Percentiles rank a stretch among this genome's conserved stretches.
Evolutionary conservation across 1,140 invertebrate species (phyloP).

Genomic region (Frieseomelitta varia): DNA sequence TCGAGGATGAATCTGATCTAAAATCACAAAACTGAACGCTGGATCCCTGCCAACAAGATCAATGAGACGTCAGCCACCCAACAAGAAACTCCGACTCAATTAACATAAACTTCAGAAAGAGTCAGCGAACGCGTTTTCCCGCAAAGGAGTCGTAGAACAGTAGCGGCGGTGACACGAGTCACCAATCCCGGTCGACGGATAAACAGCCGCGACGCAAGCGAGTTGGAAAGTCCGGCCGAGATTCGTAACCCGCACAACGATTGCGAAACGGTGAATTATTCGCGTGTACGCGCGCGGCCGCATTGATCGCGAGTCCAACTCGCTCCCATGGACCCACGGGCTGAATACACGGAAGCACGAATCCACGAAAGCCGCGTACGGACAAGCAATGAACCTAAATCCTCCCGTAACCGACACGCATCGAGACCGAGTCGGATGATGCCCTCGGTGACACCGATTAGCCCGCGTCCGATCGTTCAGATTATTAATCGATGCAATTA

Average conservation of each 20-base stretch:
- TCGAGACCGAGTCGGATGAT: not conserved
- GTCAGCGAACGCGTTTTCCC: not conserved
- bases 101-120: not conserved
- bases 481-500: constrained; percentile 75
- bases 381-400: constrained; percentile 29
- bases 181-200: not conserved
- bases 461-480: constrained; percentile 38
- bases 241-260: constrained; percentile 23
- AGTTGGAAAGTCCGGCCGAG: constrained; percentile 7
- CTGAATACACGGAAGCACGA: constrained; percentile 42
- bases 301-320: not conserved
- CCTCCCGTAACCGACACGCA: not conserved
- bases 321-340: constrained; percentile 25
- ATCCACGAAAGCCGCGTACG: not conserved
- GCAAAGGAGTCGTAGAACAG: not conserved
- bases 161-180: not conserved
- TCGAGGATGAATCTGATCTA: not conserved
- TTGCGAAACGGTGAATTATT: constrained; percentile 47
- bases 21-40: not conserved
- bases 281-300: not conserved
- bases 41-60: not conserved
- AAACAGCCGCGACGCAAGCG: not conserved
- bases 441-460: constrained; percentile 48
- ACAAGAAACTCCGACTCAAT: not conserved
- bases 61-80: not conserved